These are phyloP conservation scores for Phalloptychus januarius DNA, from an alignment of 2,797 vertebrate genomes.

Conservation along the genomic window DNA sequence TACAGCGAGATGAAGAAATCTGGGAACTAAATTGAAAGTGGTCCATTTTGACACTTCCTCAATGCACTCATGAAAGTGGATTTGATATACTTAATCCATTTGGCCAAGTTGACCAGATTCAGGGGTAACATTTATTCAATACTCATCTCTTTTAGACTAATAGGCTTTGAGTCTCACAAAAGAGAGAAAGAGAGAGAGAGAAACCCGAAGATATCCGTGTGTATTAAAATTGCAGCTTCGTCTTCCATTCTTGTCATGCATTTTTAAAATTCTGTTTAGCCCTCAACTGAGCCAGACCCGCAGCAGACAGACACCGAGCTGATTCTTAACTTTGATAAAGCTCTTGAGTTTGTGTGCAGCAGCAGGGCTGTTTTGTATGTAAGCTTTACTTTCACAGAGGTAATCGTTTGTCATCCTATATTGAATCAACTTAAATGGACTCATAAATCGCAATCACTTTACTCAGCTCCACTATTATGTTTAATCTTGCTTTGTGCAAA, in stretches of 20 bases:
- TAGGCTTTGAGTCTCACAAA: conserved; percentile 32
- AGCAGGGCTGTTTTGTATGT: conserved; percentile 52
- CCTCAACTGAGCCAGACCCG: conserved; percentile 54
- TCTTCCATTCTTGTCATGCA: conserved; percentile 51
- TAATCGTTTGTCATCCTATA: conserved; percentile 72
- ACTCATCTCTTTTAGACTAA: conserved; percentile 57
- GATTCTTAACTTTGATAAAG: conserved; percentile 70
- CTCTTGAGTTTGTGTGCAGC: conserved; percentile 36
- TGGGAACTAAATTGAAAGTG: conserved; percentile 64
- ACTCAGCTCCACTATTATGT: conserved; percentile 63
- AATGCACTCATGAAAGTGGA: conserved; percentile 68
- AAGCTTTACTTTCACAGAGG: conserved; percentile 56
- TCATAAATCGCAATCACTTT: conserved; percentile 77
- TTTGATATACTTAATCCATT: conserved; percentile 64
- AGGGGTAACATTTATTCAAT: conserved; percentile 57
- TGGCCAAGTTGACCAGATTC: conserved; percentile 60
- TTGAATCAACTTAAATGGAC: conserved; percentile 73
- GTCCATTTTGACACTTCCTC: conserved; percentile 72
- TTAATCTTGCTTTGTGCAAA: conserved; percentile 70
- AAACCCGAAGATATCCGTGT: conserved; percentile 22
- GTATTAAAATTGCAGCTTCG: conserved; percentile 57
- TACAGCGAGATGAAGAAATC: conserved; percentile 59
- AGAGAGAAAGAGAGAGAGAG: not conserved
- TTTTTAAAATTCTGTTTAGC: conserved; percentile 69
- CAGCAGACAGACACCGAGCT: conserved; percentile 64